Evolutionary conservation across 2,888 invertebrate species (phyloP), one percentile per base, ranked within the genome.

Genomic region (Blastobasis adustella): DNA sequence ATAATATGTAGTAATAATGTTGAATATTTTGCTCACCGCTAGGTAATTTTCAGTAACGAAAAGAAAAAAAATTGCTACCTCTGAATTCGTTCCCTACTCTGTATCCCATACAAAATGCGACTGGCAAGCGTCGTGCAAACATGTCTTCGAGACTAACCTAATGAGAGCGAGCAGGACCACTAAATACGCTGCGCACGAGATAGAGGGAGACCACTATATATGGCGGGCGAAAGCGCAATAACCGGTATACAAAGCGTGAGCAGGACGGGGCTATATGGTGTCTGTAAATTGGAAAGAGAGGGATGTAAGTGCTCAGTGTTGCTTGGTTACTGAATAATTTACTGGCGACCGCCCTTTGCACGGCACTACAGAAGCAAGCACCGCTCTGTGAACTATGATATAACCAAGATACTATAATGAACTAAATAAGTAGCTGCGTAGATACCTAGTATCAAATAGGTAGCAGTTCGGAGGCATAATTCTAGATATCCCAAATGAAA

Each of bases 221-320:
- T 69, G 85, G 84, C 86, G 77, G 82, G 54, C 81, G 82, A 86
- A 88, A 85, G 87, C 85, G 86, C 87, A 87, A 82, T 76, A 73
- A 69, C 69, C 67, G 66, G 73, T 59, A 73, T 76, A 73, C 65
- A 73, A 63, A 62, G 58, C 38, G 51, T 46, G 58, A 67, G 10
- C 36, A 72, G 72, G 71, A 84, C 49, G 57, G 61, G 10, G 41
- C 47, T 65, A 77, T 58, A 40, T 0, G 42, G 5, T 4, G 0
- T 0, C 0, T 0, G 0, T 54, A 49, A 3, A 70, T 38, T 52
- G 41, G 66, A 83, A 49, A 42, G 76, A 69, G 80, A 75, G 38
- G 49, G 66, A 49, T 71, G 65, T 71, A 72, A 57, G 68, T 71
- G 67, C 82, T 82, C 85, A 79, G 85, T 83, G 73, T 78, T 71